Evolutionary conservation across 2,888 invertebrate genomes (phyloP).

Genomic region (Drosophila fulvimacula): DNA sequence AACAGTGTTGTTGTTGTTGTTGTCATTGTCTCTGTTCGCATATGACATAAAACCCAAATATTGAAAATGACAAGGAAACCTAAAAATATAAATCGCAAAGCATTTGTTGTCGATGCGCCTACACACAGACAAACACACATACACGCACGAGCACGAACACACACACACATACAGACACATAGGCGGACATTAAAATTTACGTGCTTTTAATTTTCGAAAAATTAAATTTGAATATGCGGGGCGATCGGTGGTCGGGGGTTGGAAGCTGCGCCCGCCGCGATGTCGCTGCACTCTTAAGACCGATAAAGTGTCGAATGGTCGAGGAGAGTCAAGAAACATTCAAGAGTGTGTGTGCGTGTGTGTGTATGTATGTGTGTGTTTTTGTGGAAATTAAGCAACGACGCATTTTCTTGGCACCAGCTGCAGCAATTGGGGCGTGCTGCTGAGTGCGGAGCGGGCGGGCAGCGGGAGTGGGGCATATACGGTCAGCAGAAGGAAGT

Average conservation of each 20-base stretch:
- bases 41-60: constrained; percentile 55
- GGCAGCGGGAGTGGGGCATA: background rate
- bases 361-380: constrained; percentile 18
- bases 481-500: constrained; percentile 52
- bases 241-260: constrained; percentile 1
- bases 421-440: constrained; percentile 71
- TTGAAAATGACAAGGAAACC: constrained; percentile 44
- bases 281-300: constrained; percentile 56
- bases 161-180: constrained; percentile 35
- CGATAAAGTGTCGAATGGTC: constrained; percentile 39
- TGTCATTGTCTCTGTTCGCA: constrained; percentile 20
- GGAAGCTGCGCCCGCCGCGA: constrained; percentile 20
- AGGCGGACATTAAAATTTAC: constrained; percentile 51
- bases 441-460: constrained; percentile 13
- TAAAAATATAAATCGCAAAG: constrained; percentile 67
- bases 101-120: constrained; percentile 54
- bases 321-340: constrained; percentile 8
- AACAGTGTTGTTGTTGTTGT: constrained; percentile 32
- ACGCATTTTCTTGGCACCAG: constrained; percentile 77
- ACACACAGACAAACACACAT: constrained; percentile 45
- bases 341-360: background rate
- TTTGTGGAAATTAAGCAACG: constrained; percentile 70
- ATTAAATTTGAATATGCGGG: constrained; percentile 71
- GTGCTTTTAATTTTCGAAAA: constrained; percentile 74
- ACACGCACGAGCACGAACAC: constrained; percentile 10